Evolutionary conservation across 2,888 invertebrate species (phyloP), one percentile per base, ranked within the genome.

Genomic region (Ophion slaviceki): DNA sequence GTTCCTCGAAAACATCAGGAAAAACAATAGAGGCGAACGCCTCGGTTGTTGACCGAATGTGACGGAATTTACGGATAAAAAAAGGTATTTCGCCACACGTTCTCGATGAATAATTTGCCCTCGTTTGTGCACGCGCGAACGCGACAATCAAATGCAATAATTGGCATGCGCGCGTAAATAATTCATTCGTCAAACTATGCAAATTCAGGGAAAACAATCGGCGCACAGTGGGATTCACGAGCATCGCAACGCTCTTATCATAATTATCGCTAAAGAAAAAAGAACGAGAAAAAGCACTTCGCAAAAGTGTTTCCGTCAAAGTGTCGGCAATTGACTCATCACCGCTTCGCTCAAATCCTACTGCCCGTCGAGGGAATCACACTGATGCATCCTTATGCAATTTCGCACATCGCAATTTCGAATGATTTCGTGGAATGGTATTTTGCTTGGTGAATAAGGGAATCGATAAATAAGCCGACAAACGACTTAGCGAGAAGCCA

Each of bases 21-120:
- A 59, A 72, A 59, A 59, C 5, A 61, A 24, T 28, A 5, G 47
- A 86, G 71, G 84, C 90, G 90, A 84, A 89, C 90, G 89, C 87
- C 88, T 86, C 84, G 68, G 68, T 82, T 76, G 32, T 32, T 79
- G 84, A 67, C 84, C 86, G 80, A 84, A 87, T 87, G 86, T 86
- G 87, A 85, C 76, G 76, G 80, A 36, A 14, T 47, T 45, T 80
- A 66, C 62, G 61, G 57, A 45, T 66, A 80, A 70, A 80, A 80
- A 86, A 86, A 77, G 86, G 76, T 74, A 78, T 64, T 80, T 74
- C 77, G 20, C 17, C 36, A n/a, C 62, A 36, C 36, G 47, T 1
- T 45, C 17, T 47, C 32, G 36, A 61, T 14, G 2, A 40, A 61
- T 61, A 40, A 59, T 59, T 36, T 1, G 8, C 40, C 7, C 6